These are phyloP conservation scores for Ochotona curzoniae DNA, from an alignment of 2,113 vertebrate species.

Conservation along the genomic window DNA sequence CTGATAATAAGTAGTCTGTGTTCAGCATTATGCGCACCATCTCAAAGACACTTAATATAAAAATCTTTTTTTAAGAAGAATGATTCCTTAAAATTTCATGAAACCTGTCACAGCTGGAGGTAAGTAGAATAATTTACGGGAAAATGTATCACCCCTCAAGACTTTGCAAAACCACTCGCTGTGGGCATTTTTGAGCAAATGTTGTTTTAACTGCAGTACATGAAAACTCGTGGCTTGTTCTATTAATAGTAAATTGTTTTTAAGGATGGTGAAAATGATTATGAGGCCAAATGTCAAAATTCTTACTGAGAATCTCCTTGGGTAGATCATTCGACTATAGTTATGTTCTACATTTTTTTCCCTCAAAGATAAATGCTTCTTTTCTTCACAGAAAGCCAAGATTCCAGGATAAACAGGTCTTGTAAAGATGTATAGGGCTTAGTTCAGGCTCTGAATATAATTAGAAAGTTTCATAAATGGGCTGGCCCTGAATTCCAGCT, in stretches of 20 bases:
- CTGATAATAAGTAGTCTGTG: background rate
- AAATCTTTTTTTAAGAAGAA: background rate
- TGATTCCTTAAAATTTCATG: background rate
- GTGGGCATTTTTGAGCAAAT: background rate
- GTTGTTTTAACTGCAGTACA: background rate
- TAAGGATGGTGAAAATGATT: background rate
- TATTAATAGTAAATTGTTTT: background rate
- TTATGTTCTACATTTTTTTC: slow-evolving; percentile 29
- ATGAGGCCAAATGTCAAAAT: background rate
- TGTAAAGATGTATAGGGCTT: slow-evolving; percentile 45
- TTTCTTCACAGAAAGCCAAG: slow-evolving; percentile 48
- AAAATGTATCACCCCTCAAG: too few species aligned
- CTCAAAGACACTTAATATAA: background rate
- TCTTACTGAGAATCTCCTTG: background rate
- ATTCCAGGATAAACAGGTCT: slow-evolving; percentile 43
- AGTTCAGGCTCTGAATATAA: slow-evolving; percentile 65
- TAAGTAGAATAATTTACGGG: too few species aligned
- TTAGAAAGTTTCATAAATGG: slow-evolving; percentile 70
- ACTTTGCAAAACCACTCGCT: background rate
- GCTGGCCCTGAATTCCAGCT: slow-evolving; percentile 57
- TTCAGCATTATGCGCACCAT: background rate
- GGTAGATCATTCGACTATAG: slow-evolving; percentile 12
- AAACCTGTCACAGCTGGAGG: too few species aligned
- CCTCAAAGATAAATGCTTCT: slow-evolving; percentile 4
- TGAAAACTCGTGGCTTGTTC: background rate